Base-by-base conservation (phyloP, 2,888 invertebrate genomes). In the Polydesmus complanatus region DNA sequence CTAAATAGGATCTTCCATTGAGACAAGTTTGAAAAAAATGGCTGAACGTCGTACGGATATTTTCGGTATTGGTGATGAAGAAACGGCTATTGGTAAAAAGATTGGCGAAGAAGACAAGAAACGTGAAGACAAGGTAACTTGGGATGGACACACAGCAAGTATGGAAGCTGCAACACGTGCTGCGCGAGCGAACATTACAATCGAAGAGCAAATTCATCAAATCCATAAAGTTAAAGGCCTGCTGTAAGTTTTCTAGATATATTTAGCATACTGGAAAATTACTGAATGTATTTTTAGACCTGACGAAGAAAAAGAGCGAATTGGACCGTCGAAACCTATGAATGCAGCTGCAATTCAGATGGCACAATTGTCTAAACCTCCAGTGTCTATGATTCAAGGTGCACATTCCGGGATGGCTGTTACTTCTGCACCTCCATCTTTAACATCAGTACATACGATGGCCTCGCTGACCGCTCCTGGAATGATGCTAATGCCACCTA, bases 1-100 rank as follows among this genome's bases (percentile, higher is more conserved):
- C 74, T 18, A n/a, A n/a, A 73, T 70, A 72, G 81, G 88, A 57
- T 83, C 90, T 26, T 91, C 94, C n/a, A 95, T 98, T 70, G 94
- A 95, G 72, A 90, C 90, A 50, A 93, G 90, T 71, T 82, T 98
- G 71, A 94, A 94, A 73, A 86, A 91, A 72, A 79, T 98, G 70
- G 98, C 98, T 0, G 97, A 98, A 73, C 83, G 98, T 67, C 93
- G 98, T 85, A 97, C 98, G 1, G 98, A 98, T 80, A 98, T 98
- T 76, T 99, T 99, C 78, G 98, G 98, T 77, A 90, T 93, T 64
- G 97, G 97, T 62, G 92, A 92, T 73, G 96, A 97, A 74, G 98
- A 98, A 80, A 96, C 97, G 0, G 91, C 92, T 25, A 99, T 98
- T 73, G 98, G 98, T 78, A 95, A 95, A 78, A 98, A 97, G 79